Evolutionary conservation across 1,140 invertebrate species (phyloP).

Genomic region (Anagrus nilaparvatae): DNA sequence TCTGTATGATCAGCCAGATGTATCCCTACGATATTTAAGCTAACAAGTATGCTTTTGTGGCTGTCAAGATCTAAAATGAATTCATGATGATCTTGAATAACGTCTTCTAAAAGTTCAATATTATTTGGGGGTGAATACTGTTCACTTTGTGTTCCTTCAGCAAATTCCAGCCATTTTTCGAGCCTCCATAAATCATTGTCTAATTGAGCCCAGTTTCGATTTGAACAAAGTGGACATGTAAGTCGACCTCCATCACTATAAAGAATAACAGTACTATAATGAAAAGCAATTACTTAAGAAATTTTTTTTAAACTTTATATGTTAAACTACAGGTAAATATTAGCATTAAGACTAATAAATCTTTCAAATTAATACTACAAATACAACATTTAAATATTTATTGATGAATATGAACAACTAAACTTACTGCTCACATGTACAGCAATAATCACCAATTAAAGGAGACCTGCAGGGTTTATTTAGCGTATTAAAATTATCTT

Average conservation of each 20-base stretch:
- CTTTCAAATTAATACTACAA: too few species aligned
- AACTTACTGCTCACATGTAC: conserved; percentile 60
- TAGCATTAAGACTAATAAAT: too few species aligned
- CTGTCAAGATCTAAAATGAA: conserved; percentile 81
- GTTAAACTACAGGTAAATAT: too few species aligned
- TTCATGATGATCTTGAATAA: conserved; percentile 72
- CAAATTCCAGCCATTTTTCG: conserved; percentile 81
- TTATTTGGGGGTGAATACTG: conserved; percentile 57
- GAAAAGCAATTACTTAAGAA: too few species aligned
- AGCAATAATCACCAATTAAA: conserved; percentile 51
- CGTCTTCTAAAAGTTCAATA: conserved; percentile 75
- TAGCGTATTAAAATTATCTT: conserved; percentile 14
- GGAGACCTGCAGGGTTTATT: conserved; percentile 44
- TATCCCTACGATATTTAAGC: conserved; percentile 73
- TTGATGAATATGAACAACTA: conserved; percentile 15
- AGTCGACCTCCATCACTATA: conserved; percentile 61
- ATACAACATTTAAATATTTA: too few species aligned
- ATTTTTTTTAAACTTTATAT: too few species aligned
- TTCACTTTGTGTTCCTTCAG: conserved; percentile 67
- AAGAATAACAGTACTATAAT: not conserved
- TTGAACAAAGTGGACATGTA: conserved; percentile 71
- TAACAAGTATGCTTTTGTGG: conserved; percentile 74
- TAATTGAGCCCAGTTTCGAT: conserved; percentile 79
- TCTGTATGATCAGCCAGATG: conserved; percentile 71
- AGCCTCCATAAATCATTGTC: conserved; percentile 81